Evolutionary conservation across 2,888 invertebrate species (phyloP), one percentile per base, ranked within the genome.

Genomic region (Galerucella calmariensis): DNA sequence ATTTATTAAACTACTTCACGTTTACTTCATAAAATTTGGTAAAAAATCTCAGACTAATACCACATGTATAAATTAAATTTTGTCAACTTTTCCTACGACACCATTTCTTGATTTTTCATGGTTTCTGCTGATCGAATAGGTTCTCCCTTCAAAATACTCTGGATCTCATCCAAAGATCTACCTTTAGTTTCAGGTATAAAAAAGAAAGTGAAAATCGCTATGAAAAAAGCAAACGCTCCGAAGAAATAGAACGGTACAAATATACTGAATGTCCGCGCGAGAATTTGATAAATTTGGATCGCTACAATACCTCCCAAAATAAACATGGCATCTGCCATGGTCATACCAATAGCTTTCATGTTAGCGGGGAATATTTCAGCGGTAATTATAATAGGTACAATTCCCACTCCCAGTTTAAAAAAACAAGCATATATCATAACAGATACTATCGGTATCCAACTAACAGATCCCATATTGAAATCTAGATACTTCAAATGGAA

Each of bases 281-380:
- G 79, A 27, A 75, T 75, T 69, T 86, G 83, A 75, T 85, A 87
- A 41, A 87, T 59, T 65, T 85, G 82, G 14, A 87, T 82, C 2
- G 85, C 83, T 9, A 85, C 76, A 10, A 85, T 74, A 0, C 85
- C 84, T 66, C 84, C 85, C 8, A 84, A 70, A 4, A 86, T 83
- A 70, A 85, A 87, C 80, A 85, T 82, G 4, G 83, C 82, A 76
- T 87, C 87, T 0, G 86, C 82, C 48, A 86, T 71, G 0, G 87
- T 86, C 86, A 87, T 86, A 8, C 86, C 87, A 74, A 85, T 82
- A 9, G 86, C 86, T 80, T 87, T 87, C 6, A 87, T 84, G 63
- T 83, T 85, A 6, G 86, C 85, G 0, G 87, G 86, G 72, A 87
- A 87, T n/a, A 87, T 75, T 79, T 87, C 87, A 0, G 85, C 86